phyloP scores from a whole-genome alignment of 2,113 vertebrate genomes.

The Chunga burmeisteri region DNA sequence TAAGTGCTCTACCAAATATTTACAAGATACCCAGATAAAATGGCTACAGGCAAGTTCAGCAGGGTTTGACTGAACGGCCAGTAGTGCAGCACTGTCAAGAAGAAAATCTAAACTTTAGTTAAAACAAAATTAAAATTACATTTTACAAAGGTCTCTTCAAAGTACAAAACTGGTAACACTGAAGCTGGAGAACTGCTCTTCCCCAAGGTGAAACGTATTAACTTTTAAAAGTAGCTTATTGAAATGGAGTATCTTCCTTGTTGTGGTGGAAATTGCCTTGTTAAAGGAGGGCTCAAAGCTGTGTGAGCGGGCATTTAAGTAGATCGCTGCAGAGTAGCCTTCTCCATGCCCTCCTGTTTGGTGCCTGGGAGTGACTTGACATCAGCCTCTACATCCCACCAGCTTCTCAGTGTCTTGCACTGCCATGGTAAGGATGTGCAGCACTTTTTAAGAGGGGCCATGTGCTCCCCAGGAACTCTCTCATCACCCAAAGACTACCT shows the following conservation, averaged over 20 bases:
- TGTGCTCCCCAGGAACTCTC: background rate
- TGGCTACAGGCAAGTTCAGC: conserved; percentile 43
- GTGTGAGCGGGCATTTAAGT: background rate
- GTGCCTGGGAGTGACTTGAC: background rate
- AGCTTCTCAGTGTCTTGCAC: background rate
- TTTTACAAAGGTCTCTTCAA: background rate
- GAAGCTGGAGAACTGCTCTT: conserved; percentile 32
- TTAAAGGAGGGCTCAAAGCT: background rate
- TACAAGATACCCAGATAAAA: conserved; percentile 56
- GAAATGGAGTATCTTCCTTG: conserved; percentile 61
- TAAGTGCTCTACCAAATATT: conserved; percentile 51
- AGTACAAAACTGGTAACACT: background rate
- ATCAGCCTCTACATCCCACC: background rate
- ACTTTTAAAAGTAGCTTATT: conserved; percentile 38
- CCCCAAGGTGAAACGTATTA: background rate
- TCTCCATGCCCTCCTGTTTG: background rate
- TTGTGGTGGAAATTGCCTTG: conserved; percentile 45
- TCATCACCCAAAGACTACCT: background rate
- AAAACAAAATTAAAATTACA: background rate
- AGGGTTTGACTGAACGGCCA: conserved; percentile 38
- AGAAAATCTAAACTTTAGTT: background rate
- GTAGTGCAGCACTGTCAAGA: background rate
- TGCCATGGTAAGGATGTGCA: background rate
- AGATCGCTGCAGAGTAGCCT: background rate
- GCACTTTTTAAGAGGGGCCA: background rate